A percentile compares a stretch with the other conserved stretches of the same genome.
Conservation (phyloP, 2,888 invertebrate genomes). For the Girardia tigrina region DNA sequence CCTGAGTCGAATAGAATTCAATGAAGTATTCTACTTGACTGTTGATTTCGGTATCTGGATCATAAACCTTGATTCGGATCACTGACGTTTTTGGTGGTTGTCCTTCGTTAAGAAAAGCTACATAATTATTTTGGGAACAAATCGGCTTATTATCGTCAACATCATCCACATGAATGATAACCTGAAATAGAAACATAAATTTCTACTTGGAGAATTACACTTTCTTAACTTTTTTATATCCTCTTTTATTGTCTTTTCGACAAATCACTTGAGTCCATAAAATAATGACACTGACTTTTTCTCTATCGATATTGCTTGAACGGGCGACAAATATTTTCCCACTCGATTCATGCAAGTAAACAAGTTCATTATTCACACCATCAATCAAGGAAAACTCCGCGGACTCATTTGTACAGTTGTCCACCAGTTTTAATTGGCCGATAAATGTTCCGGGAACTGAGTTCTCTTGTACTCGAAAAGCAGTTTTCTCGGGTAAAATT, state of each 20-base stretch:
- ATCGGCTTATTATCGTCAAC: background rate
- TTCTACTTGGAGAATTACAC: background rate
- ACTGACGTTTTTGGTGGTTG: conserved; percentile 9
- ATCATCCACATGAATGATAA: background rate
- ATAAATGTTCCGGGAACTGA: background rate
- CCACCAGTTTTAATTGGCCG: background rate
- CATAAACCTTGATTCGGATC: background rate
- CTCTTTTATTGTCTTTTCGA: background rate
- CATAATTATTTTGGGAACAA: background rate
- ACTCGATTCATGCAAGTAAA: background rate
- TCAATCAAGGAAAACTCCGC: background rate
- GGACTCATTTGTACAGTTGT: background rate
- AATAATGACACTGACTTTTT: background rate
- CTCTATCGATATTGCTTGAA: background rate
- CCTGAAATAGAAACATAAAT: background rate
- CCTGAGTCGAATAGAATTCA: background rate
- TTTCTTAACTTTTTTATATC: conserved; percentile 17
- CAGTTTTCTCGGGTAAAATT: background rate
- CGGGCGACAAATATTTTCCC: background rate
- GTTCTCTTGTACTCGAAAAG: background rate
- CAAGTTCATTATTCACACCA: background rate
- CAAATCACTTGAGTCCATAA: background rate
- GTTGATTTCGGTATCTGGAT: background rate
- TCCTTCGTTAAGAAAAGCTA: background rate
- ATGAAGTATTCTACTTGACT: conserved; percentile 4